Evolutionary conservation across 2,888 invertebrate genomes (phyloP), one percentile per base, ranked within the genome.

Genomic region (Ferrisia virgata): DNA sequence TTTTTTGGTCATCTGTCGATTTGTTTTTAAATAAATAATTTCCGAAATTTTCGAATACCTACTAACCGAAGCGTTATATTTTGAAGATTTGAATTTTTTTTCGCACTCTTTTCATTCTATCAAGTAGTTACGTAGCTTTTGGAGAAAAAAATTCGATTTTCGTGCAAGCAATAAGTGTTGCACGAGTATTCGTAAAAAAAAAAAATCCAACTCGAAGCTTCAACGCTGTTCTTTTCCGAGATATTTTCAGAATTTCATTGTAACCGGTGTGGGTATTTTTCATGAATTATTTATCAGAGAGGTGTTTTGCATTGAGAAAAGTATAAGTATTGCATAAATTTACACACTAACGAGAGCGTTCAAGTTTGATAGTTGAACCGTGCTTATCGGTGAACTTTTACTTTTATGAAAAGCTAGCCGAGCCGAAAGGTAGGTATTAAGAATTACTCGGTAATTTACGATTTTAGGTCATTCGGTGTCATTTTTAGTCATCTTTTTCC

Each of bases 261-360:
- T n/a, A n/a, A n/a, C n/a, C n/a, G n/a, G n/a, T n/a, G n/a, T n/a
- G n/a, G 39, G 5, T 58, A n/a, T 28, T 64, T 64, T 64, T 28
- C 15, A 64, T 28, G 64, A 64, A 64, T 28, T 28, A 64, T 28
- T 25, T 28, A 64, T 64, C 15, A 28, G 64, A 64, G 8, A 53
- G 18, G 22, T 53, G 8, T n/a, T 11, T 28, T 64, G 28, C 64
- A 28, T 13, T 25, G 64, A 64, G 28, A 64, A n/a, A n/a, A n/a
- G n/a, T n/a, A n/a, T n/a, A 39, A 64, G 28, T 64, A 64, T 64
- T 64, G 64, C 64, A 64, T 64, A 64, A 58, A 64, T 28, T 64
- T 53, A 53, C 53, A 53, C 18, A 13, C 40, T 9, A 2, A 8
- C 13, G 40, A 43, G 58, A 22, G 28, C 64, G 64, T 28, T 13